Conservation (phyloP, 2,113 vertebrate genomes). For the Corythornis vintsioides region DNA sequence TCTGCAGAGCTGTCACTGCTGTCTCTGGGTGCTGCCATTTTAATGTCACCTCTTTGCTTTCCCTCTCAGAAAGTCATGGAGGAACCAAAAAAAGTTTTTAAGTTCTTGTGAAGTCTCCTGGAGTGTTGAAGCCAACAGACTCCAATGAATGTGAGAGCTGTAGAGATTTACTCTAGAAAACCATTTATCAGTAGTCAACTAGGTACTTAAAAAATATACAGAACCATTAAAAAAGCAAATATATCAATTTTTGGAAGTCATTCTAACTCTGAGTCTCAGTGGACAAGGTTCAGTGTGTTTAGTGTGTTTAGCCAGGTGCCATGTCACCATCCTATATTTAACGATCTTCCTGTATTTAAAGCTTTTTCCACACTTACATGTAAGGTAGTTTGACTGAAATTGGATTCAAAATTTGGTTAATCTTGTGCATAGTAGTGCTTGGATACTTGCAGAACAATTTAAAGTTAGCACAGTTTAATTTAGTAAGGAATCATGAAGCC, state of each 20-base stretch:
- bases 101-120: slow-evolving; percentile 27
- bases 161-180: not conserved
- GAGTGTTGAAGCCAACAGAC: not conserved
- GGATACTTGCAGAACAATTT: slow-evolving; percentile 63
- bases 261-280: not conserved
- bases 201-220: not conserved
- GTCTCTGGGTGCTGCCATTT: slow-evolving; percentile 68
- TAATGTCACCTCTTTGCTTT: slow-evolving; percentile 63
- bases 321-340: not conserved
- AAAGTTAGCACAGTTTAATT: slow-evolving; percentile 62
- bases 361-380: not conserved
- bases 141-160: not conserved
- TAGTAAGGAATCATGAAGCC: slow-evolving; percentile 61
- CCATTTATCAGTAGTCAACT: not conserved
- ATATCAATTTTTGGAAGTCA: not conserved
- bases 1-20: slow-evolving; percentile 62
- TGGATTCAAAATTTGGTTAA: slow-evolving; percentile 11
- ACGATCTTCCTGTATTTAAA: slow-evolving; percentile 2
- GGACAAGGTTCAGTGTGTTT: not conserved
- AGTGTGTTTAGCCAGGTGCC: not conserved
- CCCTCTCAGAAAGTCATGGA: slow-evolving; percentile 46
- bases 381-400: slow-evolving; percentile 21
- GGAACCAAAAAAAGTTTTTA: not conserved
- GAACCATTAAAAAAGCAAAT: slow-evolving; percentile 28
- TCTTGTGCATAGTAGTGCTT: not conserved